Percentiles rank a stretch among this genome's conserved stretches.
Conservation (phyloP, 2,888 invertebrate species). For the Keiferia lycopersicella region DNA sequence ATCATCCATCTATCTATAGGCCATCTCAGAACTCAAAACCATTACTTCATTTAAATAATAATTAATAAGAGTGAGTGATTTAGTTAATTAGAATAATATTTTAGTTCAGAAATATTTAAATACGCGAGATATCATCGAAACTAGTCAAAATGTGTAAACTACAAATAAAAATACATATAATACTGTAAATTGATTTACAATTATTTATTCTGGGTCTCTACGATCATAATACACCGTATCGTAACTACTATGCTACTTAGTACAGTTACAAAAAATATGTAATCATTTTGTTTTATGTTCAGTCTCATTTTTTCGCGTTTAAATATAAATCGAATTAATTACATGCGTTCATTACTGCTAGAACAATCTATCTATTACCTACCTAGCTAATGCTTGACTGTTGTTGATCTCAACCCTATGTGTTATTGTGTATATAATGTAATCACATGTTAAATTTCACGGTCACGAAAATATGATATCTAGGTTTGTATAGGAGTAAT, state of each 20-base stretch:
- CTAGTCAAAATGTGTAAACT: slow-evolving; percentile 53
- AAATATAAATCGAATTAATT: slow-evolving; percentile 32
- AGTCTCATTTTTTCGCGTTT: slow-evolving; percentile 12
- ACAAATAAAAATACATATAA: slow-evolving; percentile 40
- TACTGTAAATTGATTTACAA: slow-evolving; percentile 37
- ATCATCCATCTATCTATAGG: not conserved
- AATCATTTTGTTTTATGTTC: not conserved
- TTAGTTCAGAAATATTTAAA: slow-evolving; percentile 19
- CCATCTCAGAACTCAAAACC: not conserved
- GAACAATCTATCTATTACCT: slow-evolving; percentile 47
- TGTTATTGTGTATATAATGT: slow-evolving; percentile 78
- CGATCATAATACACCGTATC: slow-evolving; percentile 37
- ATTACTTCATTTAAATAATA: slow-evolving; percentile 3
- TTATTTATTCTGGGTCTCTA: slow-evolving; percentile 35
- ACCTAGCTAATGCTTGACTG: slow-evolving; percentile 75
- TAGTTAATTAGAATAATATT: slow-evolving; percentile 22
- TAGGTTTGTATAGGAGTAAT: slow-evolving; percentile 60
- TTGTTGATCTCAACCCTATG: slow-evolving; percentile 77
- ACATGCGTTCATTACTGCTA: slow-evolving; percentile 39
- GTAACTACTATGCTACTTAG: slow-evolving; percentile 40
- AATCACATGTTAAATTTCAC: slow-evolving; percentile 78
- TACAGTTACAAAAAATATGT: not conserved
- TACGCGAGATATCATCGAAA: slow-evolving; percentile 53
- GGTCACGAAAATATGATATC: slow-evolving; percentile 60
- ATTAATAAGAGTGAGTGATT: slow-evolving; percentile 15